A percentile compares a stretch with the other conserved stretches of the same genome.
phyloP scores from a whole-genome alignment of 1,140 invertebrate genomes.

The Drosophila mauritiana region DNA sequence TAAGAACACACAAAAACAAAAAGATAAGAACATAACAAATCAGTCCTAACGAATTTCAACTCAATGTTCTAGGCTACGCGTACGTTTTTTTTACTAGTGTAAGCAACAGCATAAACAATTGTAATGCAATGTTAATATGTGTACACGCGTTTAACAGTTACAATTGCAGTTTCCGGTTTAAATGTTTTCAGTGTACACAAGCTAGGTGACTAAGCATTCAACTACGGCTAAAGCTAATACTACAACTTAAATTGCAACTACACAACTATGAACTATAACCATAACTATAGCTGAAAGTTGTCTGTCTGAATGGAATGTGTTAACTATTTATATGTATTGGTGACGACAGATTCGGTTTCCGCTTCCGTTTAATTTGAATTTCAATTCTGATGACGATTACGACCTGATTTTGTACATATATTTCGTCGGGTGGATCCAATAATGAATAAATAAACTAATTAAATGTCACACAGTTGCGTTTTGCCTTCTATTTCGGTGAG shows the following conservation, averaged over 20 bases:
- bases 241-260: neutral
- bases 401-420: conserved; percentile 37
- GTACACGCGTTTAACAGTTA: conserved; percentile 47
- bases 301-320: conserved; percentile 60
- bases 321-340: conserved; percentile 17
- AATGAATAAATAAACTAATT: conserved; percentile 44
- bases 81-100: conserved; percentile 24
- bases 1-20: neutral
- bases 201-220: conserved; percentile 29
- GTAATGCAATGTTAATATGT: conserved; percentile 60
- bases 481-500: neutral
- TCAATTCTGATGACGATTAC: conserved; percentile 11
- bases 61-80: conserved; percentile 13
- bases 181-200: conserved; percentile 52
- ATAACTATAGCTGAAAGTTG: conserved; percentile 44
- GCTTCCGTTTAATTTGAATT: neutral
- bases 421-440: conserved; percentile 30
- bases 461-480: conserved; percentile 39
- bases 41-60: conserved; percentile 53
- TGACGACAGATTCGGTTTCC: conserved; percentile 3
- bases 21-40: conserved; percentile 7
- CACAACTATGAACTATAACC: conserved; percentile 15
- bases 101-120: conserved; percentile 13
- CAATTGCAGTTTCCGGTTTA: conserved; percentile 44
- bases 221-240: conserved; percentile 8